Conservation (phyloP, 2,888 invertebrate species). For the Ceraclea dissimilis region DNA sequence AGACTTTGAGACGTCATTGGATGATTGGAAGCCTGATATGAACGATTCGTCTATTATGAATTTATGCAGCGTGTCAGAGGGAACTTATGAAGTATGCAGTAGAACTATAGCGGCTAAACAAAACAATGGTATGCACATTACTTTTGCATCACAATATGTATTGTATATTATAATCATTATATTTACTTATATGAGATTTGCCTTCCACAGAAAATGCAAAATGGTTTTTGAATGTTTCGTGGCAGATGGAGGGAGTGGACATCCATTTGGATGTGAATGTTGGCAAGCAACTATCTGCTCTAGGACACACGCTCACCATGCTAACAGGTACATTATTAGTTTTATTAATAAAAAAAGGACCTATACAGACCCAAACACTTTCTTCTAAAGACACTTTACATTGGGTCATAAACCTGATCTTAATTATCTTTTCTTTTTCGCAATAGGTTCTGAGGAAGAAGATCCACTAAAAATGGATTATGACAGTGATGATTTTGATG, state of each 20-base stretch:
- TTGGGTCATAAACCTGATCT: too few species aligned
- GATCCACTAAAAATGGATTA: slow-evolving; percentile 62
- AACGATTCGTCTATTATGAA: slow-evolving; percentile 75
- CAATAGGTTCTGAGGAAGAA: slow-evolving; percentile 68
- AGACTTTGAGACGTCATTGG: slow-evolving; percentile 92
- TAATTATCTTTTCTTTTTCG: neutral
- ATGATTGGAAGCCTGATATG: slow-evolving; percentile 94
- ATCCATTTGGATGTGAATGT: slow-evolving; percentile 94
- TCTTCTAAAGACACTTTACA: too few species aligned
- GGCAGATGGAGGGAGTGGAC: slow-evolving; percentile 99
- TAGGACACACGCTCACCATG: slow-evolving; percentile 93
- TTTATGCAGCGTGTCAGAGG: slow-evolving; percentile 95
- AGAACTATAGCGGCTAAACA: slow-evolving; percentile 83
- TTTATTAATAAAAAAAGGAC: neutral
- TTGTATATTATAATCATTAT: neutral
- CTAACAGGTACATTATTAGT: slow-evolving; percentile 84
- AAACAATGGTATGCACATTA: slow-evolving; percentile 49
- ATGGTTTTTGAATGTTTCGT: slow-evolving; percentile 95
- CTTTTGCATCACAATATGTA: neutral
- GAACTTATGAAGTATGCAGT: slow-evolving; percentile 96
- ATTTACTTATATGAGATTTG: neutral
- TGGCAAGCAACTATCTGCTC: slow-evolving; percentile 88
- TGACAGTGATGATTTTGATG: slow-evolving; percentile 73
- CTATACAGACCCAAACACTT: too few species aligned
- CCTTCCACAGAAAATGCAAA: slow-evolving; percentile 77